Evolutionary conservation across 2,797 vertebrate genomes (phyloP).

Genomic region (Orestias chungarensis): DNA sequence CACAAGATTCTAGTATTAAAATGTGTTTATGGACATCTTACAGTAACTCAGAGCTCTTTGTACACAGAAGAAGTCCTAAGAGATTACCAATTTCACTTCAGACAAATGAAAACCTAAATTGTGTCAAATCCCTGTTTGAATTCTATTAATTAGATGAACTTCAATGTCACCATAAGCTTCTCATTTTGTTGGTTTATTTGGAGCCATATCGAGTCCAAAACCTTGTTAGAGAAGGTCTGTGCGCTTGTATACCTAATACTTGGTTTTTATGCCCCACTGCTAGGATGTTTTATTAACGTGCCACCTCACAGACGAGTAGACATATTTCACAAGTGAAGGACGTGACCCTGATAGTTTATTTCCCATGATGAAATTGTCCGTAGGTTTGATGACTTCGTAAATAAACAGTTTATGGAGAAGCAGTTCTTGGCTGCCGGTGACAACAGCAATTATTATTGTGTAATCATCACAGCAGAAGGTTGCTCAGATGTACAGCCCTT

Average conservation of each 20-base stretch:
- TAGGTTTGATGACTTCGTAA: slow-evolving; percentile 85
- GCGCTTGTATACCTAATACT: slow-evolving; percentile 58
- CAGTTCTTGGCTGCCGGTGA: slow-evolving; percentile 60
- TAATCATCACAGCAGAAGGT: slow-evolving; percentile 55
- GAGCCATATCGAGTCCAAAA: slow-evolving; percentile 36
- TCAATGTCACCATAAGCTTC: slow-evolving; percentile 37
- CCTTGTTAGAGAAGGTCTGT: slow-evolving; percentile 35
- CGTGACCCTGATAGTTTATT: slow-evolving; percentile 86
- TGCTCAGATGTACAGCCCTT: slow-evolving; percentile 26
- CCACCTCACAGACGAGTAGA: slow-evolving; percentile 71
- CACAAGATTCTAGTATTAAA: slow-evolving; percentile 3
- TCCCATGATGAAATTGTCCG: slow-evolving; percentile 86
- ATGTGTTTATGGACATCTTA: not conserved
- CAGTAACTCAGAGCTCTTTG: not conserved
- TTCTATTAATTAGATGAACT: slow-evolving; percentile 44
- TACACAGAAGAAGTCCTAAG: slow-evolving; percentile 3
- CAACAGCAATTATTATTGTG: slow-evolving; percentile 63
- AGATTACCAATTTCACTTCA: slow-evolving; percentile 9
- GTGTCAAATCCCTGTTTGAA: slow-evolving; percentile 35
- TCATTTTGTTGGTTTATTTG: slow-evolving; percentile 21
- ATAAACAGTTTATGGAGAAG: slow-evolving; percentile 80
- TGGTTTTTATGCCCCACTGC: slow-evolving; percentile 77
- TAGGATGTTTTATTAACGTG: slow-evolving; percentile 78
- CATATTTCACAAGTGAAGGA: slow-evolving; percentile 88
- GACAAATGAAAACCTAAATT: slow-evolving; percentile 34